Conservation (phyloP, 2,797 vertebrate species). For the Parotocinclus haroldoi region DNA sequence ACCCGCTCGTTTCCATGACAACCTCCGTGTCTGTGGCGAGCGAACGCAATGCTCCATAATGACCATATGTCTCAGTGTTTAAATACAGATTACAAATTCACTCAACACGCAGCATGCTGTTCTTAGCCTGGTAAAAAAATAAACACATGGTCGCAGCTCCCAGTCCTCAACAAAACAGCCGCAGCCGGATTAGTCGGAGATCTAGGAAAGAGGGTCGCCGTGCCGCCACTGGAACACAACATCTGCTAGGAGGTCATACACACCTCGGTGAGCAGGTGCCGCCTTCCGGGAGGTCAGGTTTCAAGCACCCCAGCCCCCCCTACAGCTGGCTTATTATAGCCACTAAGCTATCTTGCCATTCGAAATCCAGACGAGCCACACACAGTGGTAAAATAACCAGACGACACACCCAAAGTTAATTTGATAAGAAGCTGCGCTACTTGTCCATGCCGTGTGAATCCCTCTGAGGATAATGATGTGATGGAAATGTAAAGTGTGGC, state of each 20-base stretch:
- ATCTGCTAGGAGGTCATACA: conserved; percentile 22
- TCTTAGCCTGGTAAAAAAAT: conserved; percentile 36
- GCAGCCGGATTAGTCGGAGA: conserved; percentile 21
- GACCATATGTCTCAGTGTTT: conserved; percentile 32
- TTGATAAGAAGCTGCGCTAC: conserved; percentile 36
- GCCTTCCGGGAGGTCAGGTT: conserved; percentile 1
- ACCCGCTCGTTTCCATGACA: conserved; percentile 12
- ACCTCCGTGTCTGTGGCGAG: conserved; percentile 5
- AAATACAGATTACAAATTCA: conserved; percentile 38
- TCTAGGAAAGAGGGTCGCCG: conserved; percentile 25
- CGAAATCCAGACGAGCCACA: conserved; percentile 19
- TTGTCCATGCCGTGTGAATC: conserved; percentile 18
- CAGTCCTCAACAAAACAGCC: conserved; percentile 10
- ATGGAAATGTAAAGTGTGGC: conserved; percentile 28
- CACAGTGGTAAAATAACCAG: neutral
- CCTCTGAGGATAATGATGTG: conserved; percentile 27
- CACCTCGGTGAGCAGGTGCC: conserved; percentile 12
- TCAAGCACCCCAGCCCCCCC: conserved; percentile 20
- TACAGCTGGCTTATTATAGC: conserved; percentile 35
- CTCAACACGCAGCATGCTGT: conserved; percentile 21
- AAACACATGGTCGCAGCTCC: conserved; percentile 26
- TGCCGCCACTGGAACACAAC: conserved; percentile 18
- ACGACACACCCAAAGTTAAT: conserved; percentile 17
- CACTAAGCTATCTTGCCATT: neutral
- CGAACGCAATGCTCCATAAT: conserved; percentile 15